phyloP scores from a whole-genome alignment of 2,888 invertebrate genomes.

The Dioctria rufipes region DNA sequence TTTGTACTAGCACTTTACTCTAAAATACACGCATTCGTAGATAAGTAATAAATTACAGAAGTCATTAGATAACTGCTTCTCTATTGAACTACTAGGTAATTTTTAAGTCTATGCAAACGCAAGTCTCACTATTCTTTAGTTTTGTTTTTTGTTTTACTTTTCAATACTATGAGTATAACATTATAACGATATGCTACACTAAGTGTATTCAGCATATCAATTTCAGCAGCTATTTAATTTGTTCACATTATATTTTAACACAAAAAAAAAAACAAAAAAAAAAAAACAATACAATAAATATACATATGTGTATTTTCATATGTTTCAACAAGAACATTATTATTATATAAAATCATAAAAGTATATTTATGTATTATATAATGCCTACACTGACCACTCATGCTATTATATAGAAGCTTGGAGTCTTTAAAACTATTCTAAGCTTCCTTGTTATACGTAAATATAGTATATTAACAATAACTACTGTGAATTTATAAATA shows the following conservation, averaged over 20 bases:
- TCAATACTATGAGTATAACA: constrained; percentile 21
- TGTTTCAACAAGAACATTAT: too few species aligned
- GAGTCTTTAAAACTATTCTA: background rate
- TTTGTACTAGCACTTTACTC: constrained; percentile 43
- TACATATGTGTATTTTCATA: too few species aligned
- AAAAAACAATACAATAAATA: too few species aligned
- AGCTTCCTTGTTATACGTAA: background rate
- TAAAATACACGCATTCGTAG: constrained; percentile 11
- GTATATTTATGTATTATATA: background rate
- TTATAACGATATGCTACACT: background rate
- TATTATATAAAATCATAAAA: too few species aligned
- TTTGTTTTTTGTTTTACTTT: too few species aligned
- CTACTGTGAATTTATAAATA: constrained; percentile 29
- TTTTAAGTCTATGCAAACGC: constrained; percentile 18
- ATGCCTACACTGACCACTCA: constrained; percentile 1
- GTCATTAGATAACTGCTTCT: constrained; percentile 37
- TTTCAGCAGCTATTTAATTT: too few species aligned
- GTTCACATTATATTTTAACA: background rate
- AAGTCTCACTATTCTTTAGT: background rate
- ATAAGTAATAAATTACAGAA: constrained; percentile 10
- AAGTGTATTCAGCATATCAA: too few species aligned
- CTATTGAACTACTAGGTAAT: constrained; percentile 34
- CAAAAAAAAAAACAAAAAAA: too few species aligned
- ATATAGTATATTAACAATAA: constrained; percentile 52
- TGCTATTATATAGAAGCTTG: constrained; percentile 34